Evolutionary conservation across 2,113 vertebrate genomes (phyloP).

Genomic region (Crypturellus undulatus): DNA sequence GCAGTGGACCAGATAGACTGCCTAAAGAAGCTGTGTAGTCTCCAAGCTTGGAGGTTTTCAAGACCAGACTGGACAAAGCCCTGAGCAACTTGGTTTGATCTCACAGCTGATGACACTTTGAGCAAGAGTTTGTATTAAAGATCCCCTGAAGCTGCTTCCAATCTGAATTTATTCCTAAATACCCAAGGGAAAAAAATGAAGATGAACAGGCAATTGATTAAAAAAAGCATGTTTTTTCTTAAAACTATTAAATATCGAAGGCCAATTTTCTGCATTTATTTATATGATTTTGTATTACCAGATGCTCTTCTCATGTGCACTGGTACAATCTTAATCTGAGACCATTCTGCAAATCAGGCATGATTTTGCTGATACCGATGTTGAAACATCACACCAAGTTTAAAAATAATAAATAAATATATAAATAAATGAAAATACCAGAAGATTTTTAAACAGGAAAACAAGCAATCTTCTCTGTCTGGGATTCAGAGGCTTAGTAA

Average conservation of each 20-base stretch:
- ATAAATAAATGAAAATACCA: neutral
- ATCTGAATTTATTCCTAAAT: neutral
- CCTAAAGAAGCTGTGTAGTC: neutral
- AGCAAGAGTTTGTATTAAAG: neutral
- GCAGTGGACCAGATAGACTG: neutral
- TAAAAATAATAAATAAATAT: neutral
- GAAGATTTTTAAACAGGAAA: neutral
- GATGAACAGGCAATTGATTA: neutral
- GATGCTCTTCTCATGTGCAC: neutral
- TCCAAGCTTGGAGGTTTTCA: neutral
- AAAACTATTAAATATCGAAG: neutral
- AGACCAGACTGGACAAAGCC: neutral
- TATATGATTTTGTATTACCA: neutral
- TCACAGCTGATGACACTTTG: neutral
- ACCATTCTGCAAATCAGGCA: neutral
- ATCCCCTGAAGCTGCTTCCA: neutral
- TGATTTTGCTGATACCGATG: neutral
- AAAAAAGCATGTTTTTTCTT: neutral
- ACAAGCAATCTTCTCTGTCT: neutral
- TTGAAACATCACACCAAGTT: neutral
- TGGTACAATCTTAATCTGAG: neutral
- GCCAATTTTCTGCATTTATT: neutral
- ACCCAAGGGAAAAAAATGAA: neutral
- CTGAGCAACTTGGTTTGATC: neutral
- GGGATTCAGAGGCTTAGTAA: neutral